Evolutionary conservation across 1,140 invertebrate genomes (phyloP).

Genomic region (Zeugodacus cucurbitae): DNA sequence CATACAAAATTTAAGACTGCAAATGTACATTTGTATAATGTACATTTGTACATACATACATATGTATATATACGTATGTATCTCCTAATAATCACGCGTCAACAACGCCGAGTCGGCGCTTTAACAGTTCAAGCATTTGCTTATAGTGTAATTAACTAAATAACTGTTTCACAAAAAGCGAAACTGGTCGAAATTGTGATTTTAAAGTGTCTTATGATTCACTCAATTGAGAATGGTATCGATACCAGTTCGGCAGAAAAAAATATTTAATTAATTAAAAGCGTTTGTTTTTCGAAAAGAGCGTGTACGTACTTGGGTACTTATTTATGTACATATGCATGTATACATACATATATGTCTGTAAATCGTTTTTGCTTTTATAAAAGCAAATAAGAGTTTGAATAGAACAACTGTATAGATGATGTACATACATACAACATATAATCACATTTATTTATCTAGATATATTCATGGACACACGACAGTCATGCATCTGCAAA

Average conservation of each 20-base stretch:
- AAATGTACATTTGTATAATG: too few species aligned
- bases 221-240: not conserved
- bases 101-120: not conserved
- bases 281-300: not conserved
- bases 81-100: not conserved
- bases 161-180: not conserved
- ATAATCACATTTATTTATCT: too few species aligned
- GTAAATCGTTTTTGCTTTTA: not conserved
- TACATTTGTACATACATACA: too few species aligned
- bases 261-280: not conserved
- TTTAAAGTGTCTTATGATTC: not conserved
- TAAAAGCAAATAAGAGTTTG: not conserved
- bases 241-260: not conserved
- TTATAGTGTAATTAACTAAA: not conserved
- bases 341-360: not conserved
- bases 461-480: not conserved
- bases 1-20: too few species aligned
- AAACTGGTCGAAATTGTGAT: not conserved
- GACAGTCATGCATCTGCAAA: not conserved
- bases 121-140: not conserved
- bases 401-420: not conserved
- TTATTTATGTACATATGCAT: not conserved
- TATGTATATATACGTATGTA: too few species aligned
- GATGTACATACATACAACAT: too few species aligned
- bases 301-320: not conserved